These are phyloP conservation scores for Distichodus sexfasciatus DNA, from an alignment of 2,797 vertebrate species.

Conservation along the genomic window DNA sequence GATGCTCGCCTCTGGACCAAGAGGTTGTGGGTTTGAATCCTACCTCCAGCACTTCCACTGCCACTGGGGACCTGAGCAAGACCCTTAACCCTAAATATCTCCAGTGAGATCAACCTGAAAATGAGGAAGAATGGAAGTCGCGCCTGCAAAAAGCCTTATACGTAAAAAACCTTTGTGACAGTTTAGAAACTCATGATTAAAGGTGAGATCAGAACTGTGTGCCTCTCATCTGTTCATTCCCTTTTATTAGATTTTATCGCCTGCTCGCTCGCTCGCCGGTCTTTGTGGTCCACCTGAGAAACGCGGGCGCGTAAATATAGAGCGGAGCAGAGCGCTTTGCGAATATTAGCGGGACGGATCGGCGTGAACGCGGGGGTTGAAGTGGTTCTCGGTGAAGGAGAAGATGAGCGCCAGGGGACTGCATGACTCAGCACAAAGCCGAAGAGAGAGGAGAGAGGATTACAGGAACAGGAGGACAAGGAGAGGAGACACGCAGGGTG, in stretches of 20 bases:
- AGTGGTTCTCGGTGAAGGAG: constrained; percentile 45
- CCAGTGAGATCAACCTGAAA: too few relatives aligned
- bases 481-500: constrained; percentile 37
- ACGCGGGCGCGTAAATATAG: constrained; percentile 17
- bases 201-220: too few relatives aligned
- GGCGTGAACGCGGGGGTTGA: constrained; percentile 20
- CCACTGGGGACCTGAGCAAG: too few relatives aligned
- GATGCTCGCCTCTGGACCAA: too few relatives aligned
- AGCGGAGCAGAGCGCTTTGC: constrained; percentile 16
- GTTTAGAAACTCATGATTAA: too few relatives aligned
- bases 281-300: constrained; percentile 1
- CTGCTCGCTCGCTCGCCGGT: background rate
- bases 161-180: too few relatives aligned
- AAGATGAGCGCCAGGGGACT: constrained; percentile 44
- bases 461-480: constrained; percentile 45
- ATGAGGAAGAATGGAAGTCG: too few relatives aligned
- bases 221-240: too few relatives aligned
- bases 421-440: constrained; percentile 50
- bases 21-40: too few relatives aligned
- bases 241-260: background rate
- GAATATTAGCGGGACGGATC: constrained; percentile 34
- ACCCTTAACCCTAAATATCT: too few relatives aligned
- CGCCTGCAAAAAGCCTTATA: too few relatives aligned
- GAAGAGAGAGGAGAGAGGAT: constrained; percentile 37
- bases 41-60: too few relatives aligned